These are phyloP conservation scores for Nematopogon swammerdamellus DNA, from an alignment of 2,888 invertebrate genomes.

Conservation along the genomic window DNA sequence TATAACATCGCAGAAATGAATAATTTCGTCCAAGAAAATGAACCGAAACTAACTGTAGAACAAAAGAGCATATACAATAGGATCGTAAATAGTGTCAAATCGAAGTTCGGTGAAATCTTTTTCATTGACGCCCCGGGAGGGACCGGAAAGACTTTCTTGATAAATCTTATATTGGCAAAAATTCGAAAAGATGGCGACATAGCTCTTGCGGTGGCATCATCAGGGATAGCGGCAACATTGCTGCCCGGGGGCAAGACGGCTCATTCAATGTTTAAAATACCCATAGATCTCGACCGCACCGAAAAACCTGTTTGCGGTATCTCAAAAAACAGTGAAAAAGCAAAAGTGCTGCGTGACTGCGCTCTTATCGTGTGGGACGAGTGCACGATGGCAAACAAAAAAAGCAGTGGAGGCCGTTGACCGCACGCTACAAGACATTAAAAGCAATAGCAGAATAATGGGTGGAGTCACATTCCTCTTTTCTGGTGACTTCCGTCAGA, in stretches of 20 bases:
- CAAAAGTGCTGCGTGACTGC: constrained; percentile 6
- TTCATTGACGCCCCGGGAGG: constrained; percentile 23
- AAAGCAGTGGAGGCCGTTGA: constrained; percentile 13
- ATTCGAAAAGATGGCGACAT: constrained; percentile 11
- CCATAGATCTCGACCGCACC: constrained; percentile 3
- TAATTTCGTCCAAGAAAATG: constrained; percentile 4
- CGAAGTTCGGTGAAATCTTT: constrained; percentile 6
- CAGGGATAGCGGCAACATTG: constrained; percentile 20
- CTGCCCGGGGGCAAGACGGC: constrained; percentile 15
- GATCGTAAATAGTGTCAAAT: constrained; percentile 4
- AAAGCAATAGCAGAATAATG: constrained; percentile 8
- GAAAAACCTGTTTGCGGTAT: constrained; percentile 11
- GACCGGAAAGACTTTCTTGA: constrained; percentile 15
- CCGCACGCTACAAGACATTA: constrained; percentile 9
- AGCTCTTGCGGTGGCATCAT: constrained; percentile 17
- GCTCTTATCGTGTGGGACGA: constrained; percentile 17
- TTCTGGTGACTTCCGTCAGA: constrained; percentile 13
- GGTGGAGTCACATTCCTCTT: constrained; percentile 13
- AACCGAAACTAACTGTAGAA: constrained; percentile 10
- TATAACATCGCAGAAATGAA: neutral
- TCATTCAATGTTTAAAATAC: constrained; percentile 16
- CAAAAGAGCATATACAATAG: constrained; percentile 7
- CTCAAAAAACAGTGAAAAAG: constrained; percentile 4
- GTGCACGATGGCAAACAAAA: constrained; percentile 14
- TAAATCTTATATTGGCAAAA: constrained; percentile 13